A percentile compares a stretch with the other conserved stretches of the same genome.
These are phyloP conservation scores for Lichenostomus cassidix DNA, from an alignment of 2,113 vertebrate species.

Conservation along the genomic window DNA sequence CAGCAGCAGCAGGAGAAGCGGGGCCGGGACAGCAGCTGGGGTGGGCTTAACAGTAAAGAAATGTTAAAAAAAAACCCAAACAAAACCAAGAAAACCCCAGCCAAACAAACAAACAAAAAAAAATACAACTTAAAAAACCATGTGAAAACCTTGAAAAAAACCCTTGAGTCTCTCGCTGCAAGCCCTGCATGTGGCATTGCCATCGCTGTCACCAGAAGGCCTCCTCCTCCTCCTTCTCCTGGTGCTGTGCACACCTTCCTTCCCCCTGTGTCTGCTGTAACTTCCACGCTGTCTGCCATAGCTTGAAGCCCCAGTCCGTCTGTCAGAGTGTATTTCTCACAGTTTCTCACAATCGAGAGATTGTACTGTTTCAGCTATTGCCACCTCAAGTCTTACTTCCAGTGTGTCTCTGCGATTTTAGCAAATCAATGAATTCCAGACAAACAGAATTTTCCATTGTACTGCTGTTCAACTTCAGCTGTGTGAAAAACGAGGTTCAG, in stretches of 20 bases:
- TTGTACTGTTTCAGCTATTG: background rate
- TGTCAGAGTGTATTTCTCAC: background rate
- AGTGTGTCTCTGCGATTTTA: background rate
- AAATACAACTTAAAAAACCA: accelerated
- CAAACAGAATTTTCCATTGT: background rate
- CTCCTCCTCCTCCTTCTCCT: background rate
- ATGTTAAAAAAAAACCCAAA: background rate
- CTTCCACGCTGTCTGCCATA: background rate
- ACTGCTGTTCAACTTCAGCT: background rate
- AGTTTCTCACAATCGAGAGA: background rate
- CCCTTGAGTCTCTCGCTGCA: background rate
- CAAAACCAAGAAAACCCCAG: background rate
- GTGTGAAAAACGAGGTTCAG: too few relatives aligned
- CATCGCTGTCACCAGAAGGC: accelerated
- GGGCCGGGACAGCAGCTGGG: too few relatives aligned
- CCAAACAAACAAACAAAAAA: background rate
- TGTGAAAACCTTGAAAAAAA: background rate
- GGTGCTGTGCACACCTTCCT: background rate
- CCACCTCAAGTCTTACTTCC: background rate
- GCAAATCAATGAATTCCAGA: background rate
- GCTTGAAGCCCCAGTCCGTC: background rate
- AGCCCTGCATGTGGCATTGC: background rate
- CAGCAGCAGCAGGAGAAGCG: background rate
- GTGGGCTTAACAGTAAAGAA: too few relatives aligned
- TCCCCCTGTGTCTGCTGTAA: accelerated